Evolutionary conservation across 2,888 invertebrate species (phyloP), one percentile per base, ranked within the genome.

Genomic region (Linnaemya vulpina): DNA sequence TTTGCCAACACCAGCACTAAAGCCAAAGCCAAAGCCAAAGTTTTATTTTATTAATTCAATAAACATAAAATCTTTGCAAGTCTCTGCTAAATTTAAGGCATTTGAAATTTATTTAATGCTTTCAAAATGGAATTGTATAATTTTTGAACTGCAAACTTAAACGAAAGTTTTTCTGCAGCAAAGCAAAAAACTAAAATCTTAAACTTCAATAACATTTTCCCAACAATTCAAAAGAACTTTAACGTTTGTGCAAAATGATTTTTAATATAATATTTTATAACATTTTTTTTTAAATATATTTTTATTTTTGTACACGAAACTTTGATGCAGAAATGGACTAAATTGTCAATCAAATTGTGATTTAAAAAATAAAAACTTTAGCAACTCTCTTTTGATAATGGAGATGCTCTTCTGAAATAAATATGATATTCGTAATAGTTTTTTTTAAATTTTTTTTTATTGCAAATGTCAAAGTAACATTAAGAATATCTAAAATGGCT

Each of bases 281-380:
- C 46, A 22, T 40, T 60, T 38, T 13, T 30, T 30, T 30, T n/a
- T n/a, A n/a, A n/a, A n/a, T n/a, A n/a, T n/a, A 30, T 30, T 30
- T 3, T 25, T 15, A 46, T 46, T 35, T 55, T 49, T 60, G 20
- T 11, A 15, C 20, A 25, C 25, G 10, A 43, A 63, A 43, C 15
- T n/a, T 15, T 17, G 35, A 17, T 46, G 22, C 30, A 40, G 53
- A 55, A 43, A 20, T n/a, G 15, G 53, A 55, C 55, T 11, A 30
- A 77, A 77, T 40, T 70, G 68, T 62, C 70, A 78, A 62, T 78
- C 70, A 62, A 25, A 15, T 38, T 62, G 62, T 51, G n/a, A n/a
- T n/a, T n/a, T n/a, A 13, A 60, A 38, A 20, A 13, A 49, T 17
- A 38, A 77, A 17, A 68, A 62, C 60, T 62, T 53, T 70, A 30